These are phyloP conservation scores for Anthopleura xanthogrammica DNA, from an alignment of 92 coral and sea anemone genomes.

Conservation along the genomic window DNA sequence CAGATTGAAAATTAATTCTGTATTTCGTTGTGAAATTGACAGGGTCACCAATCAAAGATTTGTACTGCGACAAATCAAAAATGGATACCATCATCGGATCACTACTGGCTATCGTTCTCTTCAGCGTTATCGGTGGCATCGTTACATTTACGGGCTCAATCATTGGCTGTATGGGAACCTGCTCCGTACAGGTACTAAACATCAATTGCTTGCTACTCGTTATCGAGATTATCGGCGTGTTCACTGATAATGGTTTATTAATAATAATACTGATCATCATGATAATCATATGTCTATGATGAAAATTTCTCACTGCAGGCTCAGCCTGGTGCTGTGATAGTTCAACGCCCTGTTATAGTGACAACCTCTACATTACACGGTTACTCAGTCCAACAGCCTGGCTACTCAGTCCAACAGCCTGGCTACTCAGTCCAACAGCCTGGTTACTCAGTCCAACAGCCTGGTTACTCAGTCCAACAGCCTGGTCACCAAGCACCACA, in stretches of 20 bases:
- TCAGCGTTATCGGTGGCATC: constrained; percentile 7
- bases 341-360: neutral
- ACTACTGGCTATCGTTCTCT: neutral
- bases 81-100: neutral
- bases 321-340: neutral
- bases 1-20: neutral
- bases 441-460: neutral
- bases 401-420: neutral
- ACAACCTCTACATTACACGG: neutral
- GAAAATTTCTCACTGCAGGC: neutral
- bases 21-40: neutral
- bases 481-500: neutral
- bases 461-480: neutral
- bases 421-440: neutral
- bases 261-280: too few relatives aligned
- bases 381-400: neutral
- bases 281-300: neutral
- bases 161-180: constrained; percentile 9
- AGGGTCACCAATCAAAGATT: neutral
- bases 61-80: neutral
- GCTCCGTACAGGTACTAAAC: neutral
- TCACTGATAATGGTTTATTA: neutral
- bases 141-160: constrained; percentile 9
- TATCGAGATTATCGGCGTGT: too few relatives aligned
- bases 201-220: neutral